Evolutionary conservation across 2,797 vertebrate genomes (phyloP), one percentile per base, ranked within the genome.

Genomic region (Xenops minutus): DNA sequence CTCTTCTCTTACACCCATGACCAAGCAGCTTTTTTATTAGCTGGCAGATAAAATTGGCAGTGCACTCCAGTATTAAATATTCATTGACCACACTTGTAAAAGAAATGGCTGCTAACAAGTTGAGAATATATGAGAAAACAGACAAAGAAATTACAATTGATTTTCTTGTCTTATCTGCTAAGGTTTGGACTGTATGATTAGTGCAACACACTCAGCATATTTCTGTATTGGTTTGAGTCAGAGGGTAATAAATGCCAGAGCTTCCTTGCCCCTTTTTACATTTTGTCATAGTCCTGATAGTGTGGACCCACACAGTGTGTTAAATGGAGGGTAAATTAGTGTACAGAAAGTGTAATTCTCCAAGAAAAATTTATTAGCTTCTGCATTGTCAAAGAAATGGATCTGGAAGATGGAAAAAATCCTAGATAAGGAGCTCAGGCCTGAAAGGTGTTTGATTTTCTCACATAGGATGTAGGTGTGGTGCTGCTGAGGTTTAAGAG

Each of bases 21-120:
- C 91, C 93, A 96, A 80, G 81, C 83, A 95, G 92, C 94, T 95
- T 96, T 94, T 96, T 95, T 95, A 95, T 97, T 93, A 97, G 91
- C 95, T 97, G 91, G 88, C 91, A 96, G 96, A 93, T 95, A 91
- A 90, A 97, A 95, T 43, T 93, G 95, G 91, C 95, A 91, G 72
- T 66, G 73, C 0, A 4, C 85, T 80, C 73, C 43, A 61, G 61
- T 87, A 93, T 97, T 95, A 97, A 97, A 96, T 97, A 97, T 97
- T 97, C 95, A 97, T 97, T 88, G 95, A 79, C 83, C 21, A 3
- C 56, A 88, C 63, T 87, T 74, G 83, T 75, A 68, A 95, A 93
- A 96, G 93, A 81, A 91, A 94, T 62, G 67, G 67, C 79, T 94
- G 58, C 93, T 94, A 95, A 96, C 95, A 93, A 85, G 85, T 95